Evolutionary conservation across 2,797 vertebrate species (phyloP).

Genomic region (Syngnathus acus): DNA sequence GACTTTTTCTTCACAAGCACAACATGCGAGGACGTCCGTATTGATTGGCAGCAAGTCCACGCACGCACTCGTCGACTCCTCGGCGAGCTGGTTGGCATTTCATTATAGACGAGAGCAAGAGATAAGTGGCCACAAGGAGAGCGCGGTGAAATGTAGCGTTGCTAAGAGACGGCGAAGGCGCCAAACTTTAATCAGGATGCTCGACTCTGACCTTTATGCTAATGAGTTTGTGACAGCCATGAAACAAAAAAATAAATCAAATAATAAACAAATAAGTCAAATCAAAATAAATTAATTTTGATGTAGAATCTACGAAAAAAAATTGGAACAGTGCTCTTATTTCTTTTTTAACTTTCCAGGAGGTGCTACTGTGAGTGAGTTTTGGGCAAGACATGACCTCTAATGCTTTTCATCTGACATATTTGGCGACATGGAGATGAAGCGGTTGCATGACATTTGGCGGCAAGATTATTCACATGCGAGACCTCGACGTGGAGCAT

Average conservation of each 20-base stretch:
- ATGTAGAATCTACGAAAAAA: too few relatives aligned
- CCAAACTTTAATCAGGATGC: conserved; percentile 91
- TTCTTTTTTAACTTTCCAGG: too few relatives aligned
- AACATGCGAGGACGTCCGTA: conserved; percentile 38
- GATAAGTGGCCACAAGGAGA: conserved; percentile 89
- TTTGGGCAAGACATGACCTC: too few relatives aligned
- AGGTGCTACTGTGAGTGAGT: too few relatives aligned
- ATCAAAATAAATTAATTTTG: not conserved
- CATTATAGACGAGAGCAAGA: conserved; percentile 80
- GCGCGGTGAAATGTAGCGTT: conserved; percentile 84
- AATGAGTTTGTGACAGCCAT: conserved; percentile 87
- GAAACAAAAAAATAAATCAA: conserved; percentile 78
- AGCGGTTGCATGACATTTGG: conserved; percentile 30
- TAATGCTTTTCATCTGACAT: not conserved
- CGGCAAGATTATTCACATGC: conserved; percentile 43
- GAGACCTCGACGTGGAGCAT: conserved; percentile 37
- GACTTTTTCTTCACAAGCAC: conserved; percentile 48
- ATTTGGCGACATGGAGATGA: not conserved
- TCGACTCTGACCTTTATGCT: conserved; percentile 95
- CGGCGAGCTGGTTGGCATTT: conserved; percentile 92
- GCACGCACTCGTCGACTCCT: conserved; percentile 53
- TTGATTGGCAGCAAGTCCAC: conserved; percentile 65
- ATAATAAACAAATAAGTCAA: conserved; percentile 21
- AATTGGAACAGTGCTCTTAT: too few relatives aligned
- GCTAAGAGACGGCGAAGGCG: conserved; percentile 98